These are phyloP conservation scores for Dolichallabes microphthalmus DNA, from an alignment of 2,113 vertebrate species.

Conservation along the genomic window DNA sequence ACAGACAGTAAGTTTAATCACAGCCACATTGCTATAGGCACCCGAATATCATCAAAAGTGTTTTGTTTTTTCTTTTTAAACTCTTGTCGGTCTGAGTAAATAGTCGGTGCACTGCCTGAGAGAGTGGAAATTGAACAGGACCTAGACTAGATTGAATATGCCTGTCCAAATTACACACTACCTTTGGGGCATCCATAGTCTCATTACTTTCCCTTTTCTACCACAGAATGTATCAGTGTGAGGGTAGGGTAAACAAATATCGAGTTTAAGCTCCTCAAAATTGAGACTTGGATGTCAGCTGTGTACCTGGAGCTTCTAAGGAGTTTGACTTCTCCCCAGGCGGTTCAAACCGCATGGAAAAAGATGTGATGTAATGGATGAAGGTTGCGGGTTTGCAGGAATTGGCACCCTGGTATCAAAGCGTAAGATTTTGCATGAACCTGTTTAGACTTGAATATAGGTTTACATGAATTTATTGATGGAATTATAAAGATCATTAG, in stretches of 20 bases:
- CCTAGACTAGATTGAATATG: conserved; percentile 71
- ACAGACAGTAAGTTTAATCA: conserved; percentile 52
- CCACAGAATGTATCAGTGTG: conserved; percentile 49
- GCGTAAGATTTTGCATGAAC: not conserved
- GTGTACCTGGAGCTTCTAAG: conserved; percentile 27
- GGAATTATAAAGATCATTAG: not conserved
- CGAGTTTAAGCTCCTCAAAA: conserved; percentile 56
- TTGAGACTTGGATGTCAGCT: conserved; percentile 44
- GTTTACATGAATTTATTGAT: not conserved
- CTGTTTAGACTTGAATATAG: not conserved
- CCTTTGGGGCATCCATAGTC: conserved; percentile 61
- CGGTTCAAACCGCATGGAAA: conserved; percentile 7
- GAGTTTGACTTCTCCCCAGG: conserved; percentile 22
- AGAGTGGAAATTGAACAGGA: conserved; percentile 64
- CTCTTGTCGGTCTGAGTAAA: conserved; percentile 64
- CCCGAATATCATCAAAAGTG: conserved; percentile 45
- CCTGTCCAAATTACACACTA: conserved; percentile 65
- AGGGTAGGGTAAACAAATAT: conserved; percentile 57
- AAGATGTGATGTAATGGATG: not conserved
- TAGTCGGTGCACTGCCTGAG: conserved; percentile 52
- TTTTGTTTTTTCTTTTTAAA: conserved; percentile 43
- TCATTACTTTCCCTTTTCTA: conserved; percentile 63
- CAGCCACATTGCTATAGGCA: conserved; percentile 41
- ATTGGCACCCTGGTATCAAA: not conserved
- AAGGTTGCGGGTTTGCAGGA: not conserved